Conservation (phyloP, 2,888 invertebrate species). For the Drosophila flavopinicola region DNA sequence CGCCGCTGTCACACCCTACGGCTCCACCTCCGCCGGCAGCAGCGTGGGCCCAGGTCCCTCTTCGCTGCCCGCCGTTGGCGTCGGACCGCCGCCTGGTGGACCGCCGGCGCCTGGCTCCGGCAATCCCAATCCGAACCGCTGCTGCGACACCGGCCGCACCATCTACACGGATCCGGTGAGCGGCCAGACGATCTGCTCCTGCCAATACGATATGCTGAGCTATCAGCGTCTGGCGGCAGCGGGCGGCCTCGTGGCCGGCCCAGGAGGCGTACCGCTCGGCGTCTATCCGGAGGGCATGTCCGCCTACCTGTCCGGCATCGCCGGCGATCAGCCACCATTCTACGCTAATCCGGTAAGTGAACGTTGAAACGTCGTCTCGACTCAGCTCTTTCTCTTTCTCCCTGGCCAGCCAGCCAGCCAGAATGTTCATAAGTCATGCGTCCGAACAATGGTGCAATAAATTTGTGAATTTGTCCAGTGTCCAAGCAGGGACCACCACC, state of each 20-base stretch:
- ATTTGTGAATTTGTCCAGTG: conserved; percentile 78
- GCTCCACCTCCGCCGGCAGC: conserved; percentile 66
- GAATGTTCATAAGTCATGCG: conserved; percentile 72
- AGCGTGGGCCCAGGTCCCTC: conserved; percentile 70
- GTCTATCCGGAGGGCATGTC: conserved; percentile 94
- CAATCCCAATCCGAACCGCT: conserved; percentile 85
- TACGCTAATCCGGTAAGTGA: conserved; percentile 93
- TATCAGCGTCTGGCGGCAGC: conserved; percentile 89
- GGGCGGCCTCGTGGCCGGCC: conserved; percentile 84
- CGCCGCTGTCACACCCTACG: conserved; percentile 84
- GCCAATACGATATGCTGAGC: conserved; percentile 93
- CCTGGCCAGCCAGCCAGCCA: too few relatives aligned
- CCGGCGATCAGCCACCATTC: conserved; percentile 93
- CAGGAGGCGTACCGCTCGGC: conserved; percentile 90
- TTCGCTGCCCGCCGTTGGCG: conserved; percentile 70
- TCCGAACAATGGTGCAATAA: conserved; percentile 77
- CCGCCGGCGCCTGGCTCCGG: conserved; percentile 85
- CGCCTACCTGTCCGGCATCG: conserved; percentile 93
- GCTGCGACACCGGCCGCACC: conserved; percentile 96
- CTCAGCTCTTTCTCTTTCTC: conserved; percentile 7
- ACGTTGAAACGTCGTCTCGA: conserved; percentile 4
- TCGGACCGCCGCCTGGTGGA: conserved; percentile 77
- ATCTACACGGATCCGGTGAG: conserved; percentile 95
- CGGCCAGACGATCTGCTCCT: conserved; percentile 94
- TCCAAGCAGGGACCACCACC: conserved; percentile 66